These are phyloP conservation scores for Chirona hameri DNA, from an alignment of 2,888 invertebrate species.

Conservation along the genomic window DNA sequence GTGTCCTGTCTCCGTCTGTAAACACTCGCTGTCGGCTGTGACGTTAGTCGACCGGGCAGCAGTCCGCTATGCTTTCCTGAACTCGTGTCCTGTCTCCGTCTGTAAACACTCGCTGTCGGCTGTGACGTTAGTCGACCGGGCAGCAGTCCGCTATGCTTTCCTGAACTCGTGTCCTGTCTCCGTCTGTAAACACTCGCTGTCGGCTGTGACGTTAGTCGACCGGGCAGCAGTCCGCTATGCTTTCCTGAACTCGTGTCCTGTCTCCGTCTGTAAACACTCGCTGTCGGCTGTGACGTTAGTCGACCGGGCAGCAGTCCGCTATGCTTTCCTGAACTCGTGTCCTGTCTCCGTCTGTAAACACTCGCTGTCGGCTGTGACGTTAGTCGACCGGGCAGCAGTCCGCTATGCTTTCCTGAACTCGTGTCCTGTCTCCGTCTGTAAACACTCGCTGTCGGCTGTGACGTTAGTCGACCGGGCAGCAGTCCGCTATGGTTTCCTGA, in stretches of 20 bases:
- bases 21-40: slow-evolving; percentile 41
- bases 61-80: slow-evolving; percentile 44
- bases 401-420: slow-evolving; percentile 43
- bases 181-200: slow-evolving; percentile 43
- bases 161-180: slow-evolving; percentile 42
- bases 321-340: slow-evolving; percentile 44
- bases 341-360: slow-evolving; percentile 46
- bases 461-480: slow-evolving; percentile 47
- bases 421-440: slow-evolving; percentile 44
- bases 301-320: slow-evolving; percentile 44
- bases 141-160: slow-evolving; percentile 46
- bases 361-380: slow-evolving; percentile 40
- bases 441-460: slow-evolving; percentile 41
- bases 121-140: slow-evolving; percentile 46
- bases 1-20: slow-evolving; percentile 44
- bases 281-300: slow-evolving; percentile 43
- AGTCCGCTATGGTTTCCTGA: slow-evolving; percentile 44
- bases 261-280: slow-evolving; percentile 45
- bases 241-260: slow-evolving; percentile 43
- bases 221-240: slow-evolving; percentile 45
- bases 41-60: slow-evolving; percentile 47
- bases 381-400: slow-evolving; percentile 46
- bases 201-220: slow-evolving; percentile 45
- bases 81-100: slow-evolving; percentile 43
- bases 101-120: slow-evolving; percentile 42